These are phyloP conservation scores for Magallana ariakensis DNA, from an alignment of 1,140 invertebrate genomes.

Conservation along the genomic window DNA sequence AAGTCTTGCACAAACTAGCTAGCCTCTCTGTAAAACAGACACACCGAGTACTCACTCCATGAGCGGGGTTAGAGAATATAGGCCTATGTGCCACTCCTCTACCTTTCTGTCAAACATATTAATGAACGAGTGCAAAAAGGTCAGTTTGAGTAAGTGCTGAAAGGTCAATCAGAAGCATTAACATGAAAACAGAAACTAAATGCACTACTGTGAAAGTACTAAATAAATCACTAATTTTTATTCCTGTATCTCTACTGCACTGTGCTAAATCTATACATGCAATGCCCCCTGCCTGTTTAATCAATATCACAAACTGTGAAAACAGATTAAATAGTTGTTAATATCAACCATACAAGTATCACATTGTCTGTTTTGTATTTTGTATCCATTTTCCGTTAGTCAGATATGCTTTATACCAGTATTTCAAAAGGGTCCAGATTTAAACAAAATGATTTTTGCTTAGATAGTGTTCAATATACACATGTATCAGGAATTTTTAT, in stretches of 20 bases:
- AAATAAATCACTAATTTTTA: neutral
- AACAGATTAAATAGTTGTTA: too few relatives aligned
- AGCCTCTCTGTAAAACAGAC: neutral
- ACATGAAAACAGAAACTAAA: neutral
- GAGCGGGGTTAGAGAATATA: constrained; percentile 26
- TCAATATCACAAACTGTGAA: neutral
- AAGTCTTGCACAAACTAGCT: neutral
- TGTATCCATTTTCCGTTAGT: neutral
- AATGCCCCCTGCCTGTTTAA: neutral
- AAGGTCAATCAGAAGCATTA: neutral
- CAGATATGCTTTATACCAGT: neutral
- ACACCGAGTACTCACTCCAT: constrained; percentile 29
- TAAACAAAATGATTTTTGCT: too few relatives aligned
- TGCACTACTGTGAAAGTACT: neutral
- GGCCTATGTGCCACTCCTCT: constrained; percentile 17
- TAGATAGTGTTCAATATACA: too few relatives aligned
- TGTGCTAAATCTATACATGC: neutral
- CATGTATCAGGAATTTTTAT: too few relatives aligned
- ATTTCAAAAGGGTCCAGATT: neutral
- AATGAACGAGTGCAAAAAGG: constrained; percentile 8
- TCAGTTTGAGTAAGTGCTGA: neutral
- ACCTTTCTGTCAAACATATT: constrained; percentile 18
- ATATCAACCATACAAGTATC: too few relatives aligned
- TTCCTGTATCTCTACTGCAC: neutral
- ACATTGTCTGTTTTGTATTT: too few relatives aligned